Evolutionary conservation across 2,113 vertebrate genomes (phyloP).

Genomic region (Dipodomys stephensi): DNA sequence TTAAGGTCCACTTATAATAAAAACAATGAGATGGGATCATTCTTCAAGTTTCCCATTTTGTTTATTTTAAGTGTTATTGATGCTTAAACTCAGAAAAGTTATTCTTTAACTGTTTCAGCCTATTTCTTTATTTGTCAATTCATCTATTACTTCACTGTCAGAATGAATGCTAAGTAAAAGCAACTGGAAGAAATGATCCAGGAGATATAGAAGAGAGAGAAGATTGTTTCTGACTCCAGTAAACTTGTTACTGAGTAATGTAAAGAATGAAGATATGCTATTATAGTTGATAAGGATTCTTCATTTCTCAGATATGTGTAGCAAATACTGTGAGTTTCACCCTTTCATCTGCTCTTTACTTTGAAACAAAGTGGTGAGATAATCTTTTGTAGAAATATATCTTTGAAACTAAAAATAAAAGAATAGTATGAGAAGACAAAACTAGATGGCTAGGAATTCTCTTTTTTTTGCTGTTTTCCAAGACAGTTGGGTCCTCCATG

Average conservation of each 20-base stretch:
- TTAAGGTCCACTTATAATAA: slow-evolving; percentile 24
- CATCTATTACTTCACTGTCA: not conserved
- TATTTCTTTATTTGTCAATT: slow-evolving; percentile 50
- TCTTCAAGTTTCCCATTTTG: slow-evolving; percentile 29
- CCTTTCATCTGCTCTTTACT: not conserved
- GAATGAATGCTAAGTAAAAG: slow-evolving; percentile 10
- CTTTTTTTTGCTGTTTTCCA: not conserved
- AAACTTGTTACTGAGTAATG: slow-evolving; percentile 39
- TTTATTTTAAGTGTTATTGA: not conserved
- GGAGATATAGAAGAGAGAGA: not conserved
- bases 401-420: slow-evolving; percentile 41
- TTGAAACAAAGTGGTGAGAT: slow-evolving; percentile 8
- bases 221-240: not conserved
- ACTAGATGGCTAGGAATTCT: not conserved
- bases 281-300: slow-evolving; percentile 13
- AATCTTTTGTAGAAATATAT: slow-evolving; percentile 29
- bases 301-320: slow-evolving; percentile 25
- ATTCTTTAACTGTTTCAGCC: not conserved
- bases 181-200: slow-evolving; percentile 23
- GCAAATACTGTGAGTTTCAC: not conserved
- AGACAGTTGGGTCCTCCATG: not conserved
- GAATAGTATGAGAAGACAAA: not conserved
- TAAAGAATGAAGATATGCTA: not conserved
- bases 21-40: slow-evolving; percentile 12
- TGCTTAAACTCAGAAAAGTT: not conserved